Conservation (phyloP, 2,113 vertebrate genomes). For the Cichladusa arquata region DNA sequence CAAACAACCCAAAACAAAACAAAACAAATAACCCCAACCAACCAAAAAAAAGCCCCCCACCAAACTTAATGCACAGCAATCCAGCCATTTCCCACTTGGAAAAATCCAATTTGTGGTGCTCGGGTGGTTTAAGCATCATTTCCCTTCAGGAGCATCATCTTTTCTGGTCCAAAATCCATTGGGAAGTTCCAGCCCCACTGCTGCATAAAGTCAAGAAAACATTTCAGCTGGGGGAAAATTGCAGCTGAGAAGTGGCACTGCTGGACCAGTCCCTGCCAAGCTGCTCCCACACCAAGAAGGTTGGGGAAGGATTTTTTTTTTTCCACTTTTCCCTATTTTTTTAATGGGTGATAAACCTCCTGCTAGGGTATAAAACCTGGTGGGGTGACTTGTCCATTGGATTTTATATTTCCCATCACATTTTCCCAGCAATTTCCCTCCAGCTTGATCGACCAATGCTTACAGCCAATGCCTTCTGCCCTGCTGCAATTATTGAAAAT, state of each 20-base stretch:
- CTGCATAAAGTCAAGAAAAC: neutral
- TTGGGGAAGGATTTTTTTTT: neutral
- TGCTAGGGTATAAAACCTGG: constrained; percentile 1
- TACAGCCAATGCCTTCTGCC: neutral
- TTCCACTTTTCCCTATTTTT: neutral
- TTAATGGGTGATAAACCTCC: constrained; percentile 47
- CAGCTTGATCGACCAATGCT: neutral
- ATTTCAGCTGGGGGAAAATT: neutral
- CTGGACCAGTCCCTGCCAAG: neutral
- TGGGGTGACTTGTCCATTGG: neutral
- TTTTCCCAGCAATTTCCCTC: neutral
- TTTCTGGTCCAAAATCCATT: neutral
- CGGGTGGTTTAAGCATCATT: neutral
- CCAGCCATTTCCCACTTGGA: neutral
- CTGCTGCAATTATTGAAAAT: neutral
- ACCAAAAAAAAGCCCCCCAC: neutral
- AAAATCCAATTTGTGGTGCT: neutral
- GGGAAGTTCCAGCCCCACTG: neutral
- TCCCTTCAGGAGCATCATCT: neutral
- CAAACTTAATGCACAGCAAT: neutral
- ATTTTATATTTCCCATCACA: neutral
- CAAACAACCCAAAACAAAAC: neutral
- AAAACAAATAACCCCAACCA: neutral
- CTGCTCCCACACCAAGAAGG: neutral
- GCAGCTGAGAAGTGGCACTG: neutral